Evolutionary conservation across 2,797 vertebrate genomes (phyloP), one percentile per base, ranked within the genome.

Genomic region (Austrolebias charrua): DNA sequence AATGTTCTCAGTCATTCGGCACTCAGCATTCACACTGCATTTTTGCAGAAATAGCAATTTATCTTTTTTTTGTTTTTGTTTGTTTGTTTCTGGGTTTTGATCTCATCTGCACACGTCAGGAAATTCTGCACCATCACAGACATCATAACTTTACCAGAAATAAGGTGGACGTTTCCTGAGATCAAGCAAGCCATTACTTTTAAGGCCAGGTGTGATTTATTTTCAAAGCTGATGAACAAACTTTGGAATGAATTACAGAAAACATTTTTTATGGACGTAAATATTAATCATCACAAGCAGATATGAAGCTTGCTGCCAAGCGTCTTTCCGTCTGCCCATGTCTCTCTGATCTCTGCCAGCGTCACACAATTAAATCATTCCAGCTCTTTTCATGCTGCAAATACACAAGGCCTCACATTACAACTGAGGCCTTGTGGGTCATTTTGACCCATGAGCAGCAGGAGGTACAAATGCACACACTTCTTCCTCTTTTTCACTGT

Each of bases 161-260:
- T 54, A 20, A 76, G 56, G 45, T 44, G 31, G 38, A 76, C 73
- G 71, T 81, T 81, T 46, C 66, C 55, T 60, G 54, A 75, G 57
- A 78, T 71, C 69, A 60, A 51, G 68, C 62, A 46, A 59, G 65
- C 1, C 45, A 50, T 53, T 55, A 6, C 9, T 13, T 48, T 78
- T 5, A 4, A 58, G 0, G 20, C n/a, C 58, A n/a, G 45, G 42
- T 40, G 20, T 55, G 16, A 24, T 14, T 46, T 35, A 15, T 46
- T 31, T 19, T 3, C 10, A 38, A 43, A 14, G 46, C 40, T 52
- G 69, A 75, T 53, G 28, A 48, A 51, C 56, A 46, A 66, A 42
- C 5, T 15, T 56, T n/a, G 1, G 51, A 56, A 6, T 1, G 9
- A 57, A 24, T 10, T 8, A 51, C n/a, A 28, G 11, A 50, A 64